These are phyloP conservation scores for Metallyticus violacea DNA, from an alignment of 2,888 invertebrate genomes.

Conservation along the genomic window DNA sequence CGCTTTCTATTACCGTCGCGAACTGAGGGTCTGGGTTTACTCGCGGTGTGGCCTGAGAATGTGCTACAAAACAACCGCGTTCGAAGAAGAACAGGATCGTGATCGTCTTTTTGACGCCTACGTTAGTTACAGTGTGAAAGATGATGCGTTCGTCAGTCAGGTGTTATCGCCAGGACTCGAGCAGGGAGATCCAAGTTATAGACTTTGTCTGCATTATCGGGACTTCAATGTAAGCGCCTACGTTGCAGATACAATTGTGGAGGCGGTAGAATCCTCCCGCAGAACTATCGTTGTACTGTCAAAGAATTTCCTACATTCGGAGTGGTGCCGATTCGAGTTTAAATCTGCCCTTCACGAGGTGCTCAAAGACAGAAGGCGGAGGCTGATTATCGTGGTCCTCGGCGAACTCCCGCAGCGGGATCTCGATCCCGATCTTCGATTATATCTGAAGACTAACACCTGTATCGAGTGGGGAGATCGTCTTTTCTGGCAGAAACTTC, in stretches of 20 bases:
- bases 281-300: conserved; percentile 87
- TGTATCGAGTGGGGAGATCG: conserved; percentile 92
- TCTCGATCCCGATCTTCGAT: conserved; percentile 84
- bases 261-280: conserved; percentile 87
- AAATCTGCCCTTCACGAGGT: conserved; percentile 90
- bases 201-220: conserved; percentile 86
- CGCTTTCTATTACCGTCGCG: conserved; percentile 76
- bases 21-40: conserved; percentile 81
- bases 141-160: conserved; percentile 87
- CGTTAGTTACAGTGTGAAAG: conserved; percentile 90
- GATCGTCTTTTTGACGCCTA: conserved; percentile 92
- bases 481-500: conserved; percentile 94
- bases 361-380: conserved; percentile 78
- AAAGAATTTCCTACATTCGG: conserved; percentile 89
- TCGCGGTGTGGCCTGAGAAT: conserved; percentile 81
- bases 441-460: conserved; percentile 86
- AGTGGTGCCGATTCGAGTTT: conserved; percentile 94
- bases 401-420: conserved; percentile 87
- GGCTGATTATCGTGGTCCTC: conserved; percentile 85
- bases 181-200: conserved; percentile 69
- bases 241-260: conserved; percentile 88
- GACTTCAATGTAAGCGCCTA: conserved; percentile 86
- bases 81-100: conserved; percentile 69
- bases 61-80: conserved; percentile 79
- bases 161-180: conserved; percentile 86